Conservation (phyloP, 2,113 vertebrate species). For the Pholis gunnellus region DNA sequence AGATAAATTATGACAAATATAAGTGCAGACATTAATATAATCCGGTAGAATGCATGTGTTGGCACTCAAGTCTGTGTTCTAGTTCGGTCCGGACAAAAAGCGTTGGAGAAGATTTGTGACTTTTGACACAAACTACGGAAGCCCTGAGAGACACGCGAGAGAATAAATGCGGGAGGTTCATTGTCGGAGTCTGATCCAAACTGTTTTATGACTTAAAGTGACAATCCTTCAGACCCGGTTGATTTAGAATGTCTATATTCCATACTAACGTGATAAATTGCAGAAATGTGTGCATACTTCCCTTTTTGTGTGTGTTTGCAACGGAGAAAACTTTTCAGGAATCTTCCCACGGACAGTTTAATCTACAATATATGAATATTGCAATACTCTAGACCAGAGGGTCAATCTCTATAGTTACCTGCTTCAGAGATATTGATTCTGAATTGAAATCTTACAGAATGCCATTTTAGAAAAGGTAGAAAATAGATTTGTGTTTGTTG, state of each 20-base stretch:
- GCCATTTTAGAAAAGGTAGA: not conserved
- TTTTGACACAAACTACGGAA: constrained; percentile 13
- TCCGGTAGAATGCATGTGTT: not conserved
- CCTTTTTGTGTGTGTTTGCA: too few species aligned
- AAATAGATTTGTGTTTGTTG: not conserved
- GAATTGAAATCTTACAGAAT: too few species aligned
- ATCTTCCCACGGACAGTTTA: too few species aligned
- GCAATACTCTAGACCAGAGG: too few species aligned
- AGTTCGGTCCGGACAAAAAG: not conserved
- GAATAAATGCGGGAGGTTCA: not conserved
- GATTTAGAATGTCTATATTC: too few species aligned
- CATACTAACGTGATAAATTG: too few species aligned
- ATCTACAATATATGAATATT: too few species aligned
- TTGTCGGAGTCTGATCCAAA: not conserved
- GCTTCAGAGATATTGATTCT: too few species aligned
- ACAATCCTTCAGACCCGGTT: too few species aligned
- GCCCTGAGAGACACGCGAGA: not conserved
- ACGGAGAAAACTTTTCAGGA: too few species aligned
- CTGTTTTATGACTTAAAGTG: not conserved
- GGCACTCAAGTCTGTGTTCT: not conserved
- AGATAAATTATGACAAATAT: not conserved
- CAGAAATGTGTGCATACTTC: too few species aligned
- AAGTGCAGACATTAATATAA: not conserved
- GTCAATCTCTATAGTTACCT: too few species aligned
- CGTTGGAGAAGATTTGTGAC: not conserved